phyloP scores from a whole-genome alignment of 2,888 invertebrate genomes.

The Chironomus tentans region DNA sequence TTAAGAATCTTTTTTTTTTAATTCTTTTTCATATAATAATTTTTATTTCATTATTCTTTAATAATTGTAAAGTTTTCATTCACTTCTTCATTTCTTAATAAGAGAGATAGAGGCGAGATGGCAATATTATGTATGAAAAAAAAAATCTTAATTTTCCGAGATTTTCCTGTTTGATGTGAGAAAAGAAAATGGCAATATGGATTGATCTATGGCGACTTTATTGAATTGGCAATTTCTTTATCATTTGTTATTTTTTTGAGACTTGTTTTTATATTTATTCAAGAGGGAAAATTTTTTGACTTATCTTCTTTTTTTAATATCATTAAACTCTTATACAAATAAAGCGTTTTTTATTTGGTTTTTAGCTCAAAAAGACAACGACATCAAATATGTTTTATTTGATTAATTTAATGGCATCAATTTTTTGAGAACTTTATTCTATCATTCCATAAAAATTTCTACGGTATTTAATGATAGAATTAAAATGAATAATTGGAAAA shows the following conservation, averaged over 20 bases:
- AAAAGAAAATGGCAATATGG: not conserved
- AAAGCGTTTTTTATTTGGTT: conserved; percentile 19
- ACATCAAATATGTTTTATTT: conserved; percentile 13
- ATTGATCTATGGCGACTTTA: not conserved
- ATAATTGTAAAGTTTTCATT: not conserved
- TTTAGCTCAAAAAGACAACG: conserved; percentile 22
- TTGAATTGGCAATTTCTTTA: not conserved
- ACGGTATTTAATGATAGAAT: too few species aligned
- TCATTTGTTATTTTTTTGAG: too few species aligned
- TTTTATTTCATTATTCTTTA: not conserved
- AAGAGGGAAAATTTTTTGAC: not conserved
- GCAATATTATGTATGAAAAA: not conserved
- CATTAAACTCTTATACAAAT: conserved; percentile 22
- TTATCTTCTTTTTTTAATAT: not conserved
- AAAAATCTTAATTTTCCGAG: not conserved
- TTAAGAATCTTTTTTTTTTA: not conserved
- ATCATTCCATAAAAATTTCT: too few species aligned
- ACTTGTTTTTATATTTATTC: not conserved
- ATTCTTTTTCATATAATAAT: not conserved
- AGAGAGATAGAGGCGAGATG: not conserved
- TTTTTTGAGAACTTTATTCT: not conserved
- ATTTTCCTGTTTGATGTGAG: not conserved
- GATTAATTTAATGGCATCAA: conserved; percentile 23
- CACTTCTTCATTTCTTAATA: not conserved
- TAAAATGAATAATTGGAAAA: too few species aligned